Conservation (phyloP, 2,113 vertebrate species). For the Pelecanus crispus region DNA sequence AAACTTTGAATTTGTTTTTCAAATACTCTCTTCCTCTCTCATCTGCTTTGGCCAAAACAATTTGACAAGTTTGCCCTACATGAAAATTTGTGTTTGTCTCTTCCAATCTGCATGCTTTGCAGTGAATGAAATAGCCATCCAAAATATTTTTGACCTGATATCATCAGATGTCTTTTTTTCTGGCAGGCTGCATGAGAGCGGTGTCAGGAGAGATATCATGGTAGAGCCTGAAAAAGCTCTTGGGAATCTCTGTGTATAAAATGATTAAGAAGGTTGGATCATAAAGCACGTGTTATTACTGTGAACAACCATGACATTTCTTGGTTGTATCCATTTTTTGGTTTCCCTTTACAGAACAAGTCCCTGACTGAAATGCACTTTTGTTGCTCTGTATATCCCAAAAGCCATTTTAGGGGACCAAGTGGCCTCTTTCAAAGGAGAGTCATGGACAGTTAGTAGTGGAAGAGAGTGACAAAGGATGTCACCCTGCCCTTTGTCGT, state of each 20-base stretch:
- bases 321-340: background rate
- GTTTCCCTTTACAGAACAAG: background rate
- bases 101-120: background rate
- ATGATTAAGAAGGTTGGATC: background rate
- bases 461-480: background rate
- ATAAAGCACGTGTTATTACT: background rate
- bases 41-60: background rate
- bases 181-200: background rate
- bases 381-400: background rate
- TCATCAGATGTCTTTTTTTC: background rate
- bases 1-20: background rate
- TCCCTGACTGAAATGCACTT: background rate
- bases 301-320: background rate
- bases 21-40: background rate
- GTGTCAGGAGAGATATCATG: background rate
- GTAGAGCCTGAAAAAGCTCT: background rate
- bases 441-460: background rate
- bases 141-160: background rate
- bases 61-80: background rate
- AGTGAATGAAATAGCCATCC: background rate
- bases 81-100: background rate
- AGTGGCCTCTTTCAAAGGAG: background rate
- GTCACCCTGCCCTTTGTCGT: background rate
- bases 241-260: background rate
- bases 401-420: background rate